These are phyloP conservation scores for human DNA, from an alignment of 2,113 vertebrate genomes.

Conservation along the genomic window GRCh38 chr3:10694001-10694500, in stretches of 20 bases:
- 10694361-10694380: not conserved
- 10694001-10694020: not conserved
- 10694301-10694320: rapidly evolving
- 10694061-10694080: not conserved
- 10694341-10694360: not conserved
- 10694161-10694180: not conserved
- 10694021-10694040: not conserved
- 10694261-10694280: not conserved
- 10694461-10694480: not conserved
- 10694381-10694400: not conserved
- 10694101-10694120: not conserved
- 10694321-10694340: not conserved
- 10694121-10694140: not conserved
- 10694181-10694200: not conserved
- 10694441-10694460: not conserved
- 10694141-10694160: rapidly evolving
- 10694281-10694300: not conserved
- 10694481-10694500: not conserved
- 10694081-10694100: not conserved
- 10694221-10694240: not conserved
- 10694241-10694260: not conserved
- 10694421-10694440: not conserved
- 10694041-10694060: not conserved
- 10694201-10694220: not conserved
- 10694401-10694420: not conserved